phyloP scores from a whole-genome alignment of 2,888 invertebrate species.

The Epirrhoe tristata region DNA sequence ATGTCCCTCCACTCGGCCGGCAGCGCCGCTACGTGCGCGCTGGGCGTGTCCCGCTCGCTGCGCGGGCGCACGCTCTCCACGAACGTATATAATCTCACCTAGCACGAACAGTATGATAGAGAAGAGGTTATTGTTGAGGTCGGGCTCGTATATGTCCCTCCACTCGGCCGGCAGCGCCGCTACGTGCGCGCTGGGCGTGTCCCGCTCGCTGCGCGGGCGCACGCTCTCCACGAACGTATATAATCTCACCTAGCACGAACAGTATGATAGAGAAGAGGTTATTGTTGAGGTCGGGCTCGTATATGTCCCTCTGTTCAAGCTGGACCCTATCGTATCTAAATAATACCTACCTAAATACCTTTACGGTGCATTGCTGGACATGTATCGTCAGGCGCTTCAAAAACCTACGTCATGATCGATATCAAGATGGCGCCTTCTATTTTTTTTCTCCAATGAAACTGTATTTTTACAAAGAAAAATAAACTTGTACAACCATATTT shows the following conservation, averaged over 20 bases:
- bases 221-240: constrained; percentile 70
- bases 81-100: constrained; percentile 61
- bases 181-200: constrained; percentile 60
- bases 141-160: constrained; percentile 90
- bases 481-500: too few species aligned
- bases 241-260: too few species aligned
- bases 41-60: constrained; percentile 29
- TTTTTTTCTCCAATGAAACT: too few species aligned
- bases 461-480: too few species aligned
- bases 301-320: too few species aligned
- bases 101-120: constrained; percentile 60
- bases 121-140: constrained; percentile 82
- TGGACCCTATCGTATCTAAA: too few species aligned
- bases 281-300: not conserved
- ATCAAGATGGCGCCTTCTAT: too few species aligned
- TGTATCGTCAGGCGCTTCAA: too few species aligned
- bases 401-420: too few species aligned
- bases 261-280: not conserved
- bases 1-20: not conserved
- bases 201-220: constrained; percentile 55
- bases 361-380: too few species aligned
- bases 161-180: constrained; percentile 88
- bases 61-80: constrained; percentile 60
- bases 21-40: not conserved
- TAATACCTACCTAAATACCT: too few species aligned